phyloP scores from a whole-genome alignment of 2,888 invertebrate species.

The Macrosoma leucophasiata region DNA sequence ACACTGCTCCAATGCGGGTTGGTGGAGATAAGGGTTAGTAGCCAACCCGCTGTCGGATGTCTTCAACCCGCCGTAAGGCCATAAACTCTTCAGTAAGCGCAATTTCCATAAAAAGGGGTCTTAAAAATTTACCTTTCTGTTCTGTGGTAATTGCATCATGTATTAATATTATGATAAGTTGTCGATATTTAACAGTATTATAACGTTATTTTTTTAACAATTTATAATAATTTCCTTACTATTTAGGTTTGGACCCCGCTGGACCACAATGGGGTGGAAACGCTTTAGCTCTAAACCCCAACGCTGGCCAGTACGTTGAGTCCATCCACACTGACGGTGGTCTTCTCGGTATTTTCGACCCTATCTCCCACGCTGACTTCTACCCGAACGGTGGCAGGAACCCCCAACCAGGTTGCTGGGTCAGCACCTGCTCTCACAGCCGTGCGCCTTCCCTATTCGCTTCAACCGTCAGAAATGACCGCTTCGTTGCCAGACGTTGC shows the following conservation, averaged over 20 bases:
- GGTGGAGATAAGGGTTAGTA: too few relatives aligned
- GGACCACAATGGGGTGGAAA: conserved; percentile 31
- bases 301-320: conserved; percentile 34
- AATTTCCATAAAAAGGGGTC: too few relatives aligned
- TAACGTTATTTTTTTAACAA: too few relatives aligned
- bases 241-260: conserved; percentile 34
- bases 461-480: conserved; percentile 39
- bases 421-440: conserved; percentile 47
- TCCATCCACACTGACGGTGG: conserved; percentile 37
- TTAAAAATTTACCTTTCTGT: too few relatives aligned
- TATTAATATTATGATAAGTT: too few relatives aligned
- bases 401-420: conserved; percentile 45
- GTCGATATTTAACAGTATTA: too few relatives aligned
- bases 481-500: conserved; percentile 37
- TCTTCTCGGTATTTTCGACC: conserved; percentile 32
- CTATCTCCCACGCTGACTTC: conserved; percentile 34
- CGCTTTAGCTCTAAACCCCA: conserved; percentile 26
- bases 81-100: too few relatives aligned
- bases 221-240: conserved; percentile 4
- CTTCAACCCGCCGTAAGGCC: too few relatives aligned
- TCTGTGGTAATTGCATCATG: too few relatives aligned
- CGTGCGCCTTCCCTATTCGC: conserved; percentile 46
- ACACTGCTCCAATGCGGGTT: too few relatives aligned
- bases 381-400: conserved; percentile 38
- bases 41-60: too few relatives aligned